Base-by-base conservation (phyloP, 2,113 vertebrate genomes). In the Saiga tatarica region DNA sequence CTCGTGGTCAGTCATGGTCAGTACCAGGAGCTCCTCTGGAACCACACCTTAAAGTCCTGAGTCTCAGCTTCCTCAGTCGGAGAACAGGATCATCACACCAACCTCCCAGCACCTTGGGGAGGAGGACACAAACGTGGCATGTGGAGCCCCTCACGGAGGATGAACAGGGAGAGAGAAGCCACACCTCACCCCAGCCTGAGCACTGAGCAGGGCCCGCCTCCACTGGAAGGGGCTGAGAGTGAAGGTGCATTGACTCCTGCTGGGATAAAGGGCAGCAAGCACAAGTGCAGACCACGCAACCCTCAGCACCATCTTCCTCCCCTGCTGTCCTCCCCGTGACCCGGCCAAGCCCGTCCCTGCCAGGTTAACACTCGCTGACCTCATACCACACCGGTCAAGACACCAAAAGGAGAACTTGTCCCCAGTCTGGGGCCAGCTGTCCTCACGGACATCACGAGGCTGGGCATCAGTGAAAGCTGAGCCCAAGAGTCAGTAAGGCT, bases 351-450 rank as follows among this genome's bases (percentile, higher is more conserved):
- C 2, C 0, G 0, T 47, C 53, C 28, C 82, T 62, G 79, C 74
- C 91, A 62, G 60, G 52, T 42, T 78, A 7, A 17, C 81, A 76
- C 55, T 15, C 16, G 0, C 39, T 13, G 62, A 47, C 89, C 76
- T 97, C 96, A 97, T 76, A 76, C 82, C 89, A 91, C 47, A 13
- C 84, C 36, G 0, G 78, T 71, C 97, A 95, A 55, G 89, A 94
- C 81, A 50, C 88, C 74, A 30, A 95, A 96, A 92, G 89, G 92
- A 91, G 67, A 95, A 60, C 23, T 30, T 53, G 50, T 71, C 62
- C 62, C 62, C 45, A 28, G 87, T 79, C 71, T 84, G 33, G 26
- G 62, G 82, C 94, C 97, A 89, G 95, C 74, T 96, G 92, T 95
- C 94, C 60, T 33, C 47, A 17, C 7, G 3, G 45, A 39, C 16